phyloP scores from a whole-genome alignment of 2,797 vertebrate genomes.

The Melanogrammus aeglefinus region DNA sequence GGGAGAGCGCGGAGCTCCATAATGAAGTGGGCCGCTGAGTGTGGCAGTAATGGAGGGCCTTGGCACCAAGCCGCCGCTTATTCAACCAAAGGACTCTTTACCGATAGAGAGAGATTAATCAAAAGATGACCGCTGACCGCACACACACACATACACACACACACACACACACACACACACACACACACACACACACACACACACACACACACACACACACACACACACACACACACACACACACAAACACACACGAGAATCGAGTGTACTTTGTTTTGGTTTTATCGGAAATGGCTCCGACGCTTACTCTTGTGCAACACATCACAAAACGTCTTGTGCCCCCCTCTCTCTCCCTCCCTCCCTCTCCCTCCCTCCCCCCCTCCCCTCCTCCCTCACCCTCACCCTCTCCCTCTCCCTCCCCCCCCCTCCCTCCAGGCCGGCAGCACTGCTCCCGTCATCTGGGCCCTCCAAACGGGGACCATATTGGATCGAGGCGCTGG shows the following conservation, averaged over 20 bases:
- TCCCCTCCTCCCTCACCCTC: constrained; percentile 49
- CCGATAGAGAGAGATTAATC: constrained; percentile 43
- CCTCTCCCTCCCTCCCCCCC: constrained; percentile 51
- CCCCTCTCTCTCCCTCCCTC: constrained; percentile 39
- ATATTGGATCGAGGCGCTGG: constrained; percentile 77
- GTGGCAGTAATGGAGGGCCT: constrained; percentile 43
- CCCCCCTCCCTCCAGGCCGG: constrained; percentile 58
- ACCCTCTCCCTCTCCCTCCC: constrained; percentile 39
- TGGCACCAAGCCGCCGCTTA: constrained; percentile 38
- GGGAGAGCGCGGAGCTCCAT: constrained; percentile 52
- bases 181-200: no score
- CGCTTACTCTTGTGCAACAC: no score
- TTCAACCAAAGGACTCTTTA: constrained; percentile 41
- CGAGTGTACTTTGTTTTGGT: no score
- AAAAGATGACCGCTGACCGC: background rate
- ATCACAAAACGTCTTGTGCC: constrained; percentile 26
- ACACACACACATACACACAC: no score
- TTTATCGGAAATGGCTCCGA: no score
- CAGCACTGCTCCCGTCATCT: constrained; percentile 66
- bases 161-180: no score
- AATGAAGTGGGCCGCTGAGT: constrained; percentile 48
- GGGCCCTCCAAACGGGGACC: constrained; percentile 75
- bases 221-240: no score
- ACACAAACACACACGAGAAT: no score
- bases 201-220: no score